These are phyloP conservation scores for Chionis minor DNA, from an alignment of 2,113 vertebrate genomes.

Conservation along the genomic window DNA sequence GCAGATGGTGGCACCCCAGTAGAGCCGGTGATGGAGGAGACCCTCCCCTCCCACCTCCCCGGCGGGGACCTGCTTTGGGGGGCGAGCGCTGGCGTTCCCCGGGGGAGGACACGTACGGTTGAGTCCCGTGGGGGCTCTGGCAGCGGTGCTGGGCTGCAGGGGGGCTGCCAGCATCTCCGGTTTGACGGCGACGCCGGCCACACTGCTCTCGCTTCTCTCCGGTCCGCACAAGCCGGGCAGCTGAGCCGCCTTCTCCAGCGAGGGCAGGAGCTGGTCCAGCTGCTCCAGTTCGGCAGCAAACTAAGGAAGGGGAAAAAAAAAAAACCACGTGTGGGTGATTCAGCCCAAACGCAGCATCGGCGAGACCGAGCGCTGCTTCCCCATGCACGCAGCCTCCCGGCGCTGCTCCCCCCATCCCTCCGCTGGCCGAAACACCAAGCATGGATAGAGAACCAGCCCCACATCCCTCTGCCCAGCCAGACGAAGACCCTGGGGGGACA, in stretches of 20 bases:
- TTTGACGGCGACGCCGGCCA: constrained; percentile 78
- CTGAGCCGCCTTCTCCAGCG: constrained; percentile 79
- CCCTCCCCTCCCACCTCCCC: not conserved
- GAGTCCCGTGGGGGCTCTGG: constrained; percentile 68
- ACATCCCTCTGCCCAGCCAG: not conserved
- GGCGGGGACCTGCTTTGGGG: not conserved
- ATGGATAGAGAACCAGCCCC: not conserved
- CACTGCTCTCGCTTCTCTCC: constrained; percentile 69
- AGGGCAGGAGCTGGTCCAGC: constrained; percentile 85
- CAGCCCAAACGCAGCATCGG: not conserved
- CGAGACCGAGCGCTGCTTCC: rapidly evolving
- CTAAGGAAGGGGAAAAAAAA: constrained; percentile 36
- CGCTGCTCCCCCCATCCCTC: not conserved
- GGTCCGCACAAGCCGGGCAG: constrained; percentile 69
- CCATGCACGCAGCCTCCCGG: rapidly evolving
- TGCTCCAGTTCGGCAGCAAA: constrained; percentile 82
- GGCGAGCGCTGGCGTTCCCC: rapidly evolving
- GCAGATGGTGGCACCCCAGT: not conserved
- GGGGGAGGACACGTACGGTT: constrained; percentile 62
- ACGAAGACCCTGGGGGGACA: not conserved
- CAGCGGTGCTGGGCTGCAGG: constrained; percentile 59
- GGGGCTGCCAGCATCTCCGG: constrained; percentile 74
- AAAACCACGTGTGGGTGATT: not conserved
- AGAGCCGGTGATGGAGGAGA: not conserved
- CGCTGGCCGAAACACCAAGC: rapidly evolving